phyloP scores from a whole-genome alignment of 2,113 vertebrate genomes.

The Podocnemis expansa region DNA sequence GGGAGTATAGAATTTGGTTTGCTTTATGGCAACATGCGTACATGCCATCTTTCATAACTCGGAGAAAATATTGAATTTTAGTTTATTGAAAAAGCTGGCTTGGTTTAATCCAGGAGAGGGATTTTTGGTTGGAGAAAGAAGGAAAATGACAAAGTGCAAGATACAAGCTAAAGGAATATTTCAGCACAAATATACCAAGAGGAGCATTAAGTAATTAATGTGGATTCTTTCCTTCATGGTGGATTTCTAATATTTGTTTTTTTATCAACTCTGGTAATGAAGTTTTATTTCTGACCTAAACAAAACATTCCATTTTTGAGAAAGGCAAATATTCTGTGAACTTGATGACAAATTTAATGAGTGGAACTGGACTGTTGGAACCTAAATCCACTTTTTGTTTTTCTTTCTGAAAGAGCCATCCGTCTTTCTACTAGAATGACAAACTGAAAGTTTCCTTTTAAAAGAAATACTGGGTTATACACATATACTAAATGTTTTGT shows the following conservation, averaged over 20 bases:
- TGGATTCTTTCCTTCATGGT: background rate
- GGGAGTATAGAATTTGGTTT: background rate
- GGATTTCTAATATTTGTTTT: background rate
- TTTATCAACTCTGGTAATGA: background rate
- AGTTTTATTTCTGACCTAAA: background rate
- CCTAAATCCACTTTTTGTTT: background rate
- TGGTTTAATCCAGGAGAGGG: background rate
- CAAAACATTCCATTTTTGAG: background rate
- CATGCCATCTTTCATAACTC: background rate
- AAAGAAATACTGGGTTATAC: background rate
- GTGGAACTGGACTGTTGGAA: background rate
- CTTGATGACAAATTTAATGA: background rate
- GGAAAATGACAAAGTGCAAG: background rate
- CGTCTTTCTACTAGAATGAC: background rate
- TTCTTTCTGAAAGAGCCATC: background rate
- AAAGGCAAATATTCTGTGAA: background rate
- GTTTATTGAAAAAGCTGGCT: background rate
- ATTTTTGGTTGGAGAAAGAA: background rate
- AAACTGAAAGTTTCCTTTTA: background rate
- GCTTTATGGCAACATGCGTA: background rate
- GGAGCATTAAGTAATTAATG: background rate
- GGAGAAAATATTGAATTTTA: background rate
- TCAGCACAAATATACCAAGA: background rate
- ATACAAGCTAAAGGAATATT: background rate
- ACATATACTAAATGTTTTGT: background rate